These are phyloP conservation scores for Psammodynastes pulverulentus DNA, from an alignment of 2,113 vertebrate genomes.

Conservation along the genomic window DNA sequence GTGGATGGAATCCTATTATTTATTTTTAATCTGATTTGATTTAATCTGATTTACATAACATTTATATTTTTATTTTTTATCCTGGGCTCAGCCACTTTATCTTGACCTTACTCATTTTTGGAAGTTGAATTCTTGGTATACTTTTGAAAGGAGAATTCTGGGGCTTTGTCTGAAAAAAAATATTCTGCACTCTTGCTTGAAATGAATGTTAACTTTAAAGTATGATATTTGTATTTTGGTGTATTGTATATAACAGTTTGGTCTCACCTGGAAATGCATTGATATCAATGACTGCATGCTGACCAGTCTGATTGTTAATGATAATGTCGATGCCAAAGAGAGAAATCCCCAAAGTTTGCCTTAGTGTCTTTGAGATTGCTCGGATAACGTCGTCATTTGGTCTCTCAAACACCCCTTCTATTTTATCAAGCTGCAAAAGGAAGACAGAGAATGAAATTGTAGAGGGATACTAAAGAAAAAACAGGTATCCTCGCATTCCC, in stretches of 20 bases:
- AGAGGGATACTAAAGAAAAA: neutral
- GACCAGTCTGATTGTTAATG: conserved; percentile 96
- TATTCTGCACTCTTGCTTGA: neutral
- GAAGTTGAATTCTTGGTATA: neutral
- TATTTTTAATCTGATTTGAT: neutral
- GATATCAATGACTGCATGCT: conserved; percentile 95
- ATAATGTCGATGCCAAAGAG: conserved; percentile 97
- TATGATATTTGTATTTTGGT: neutral
- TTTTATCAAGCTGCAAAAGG: conserved; percentile 83
- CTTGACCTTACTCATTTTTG: neutral
- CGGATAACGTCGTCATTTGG: conserved; percentile 92
- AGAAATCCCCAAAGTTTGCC: conserved; percentile 87
- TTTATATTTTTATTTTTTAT: neutral
- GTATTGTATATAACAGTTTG: neutral
- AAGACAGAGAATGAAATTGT: neutral
- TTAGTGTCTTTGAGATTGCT: conserved; percentile 83
- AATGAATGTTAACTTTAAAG: neutral
- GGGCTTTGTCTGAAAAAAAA: neutral
- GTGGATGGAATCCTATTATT: neutral
- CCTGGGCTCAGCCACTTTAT: neutral
- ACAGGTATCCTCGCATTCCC: neutral
- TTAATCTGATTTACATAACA: neutral
- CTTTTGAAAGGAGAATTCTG: neutral
- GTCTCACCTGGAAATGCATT: conserved; percentile 95
- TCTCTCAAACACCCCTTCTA: conserved; percentile 90